Base-by-base conservation (phyloP, 2,888 invertebrate species). In the Tetramorium bicarinatum region DNA sequence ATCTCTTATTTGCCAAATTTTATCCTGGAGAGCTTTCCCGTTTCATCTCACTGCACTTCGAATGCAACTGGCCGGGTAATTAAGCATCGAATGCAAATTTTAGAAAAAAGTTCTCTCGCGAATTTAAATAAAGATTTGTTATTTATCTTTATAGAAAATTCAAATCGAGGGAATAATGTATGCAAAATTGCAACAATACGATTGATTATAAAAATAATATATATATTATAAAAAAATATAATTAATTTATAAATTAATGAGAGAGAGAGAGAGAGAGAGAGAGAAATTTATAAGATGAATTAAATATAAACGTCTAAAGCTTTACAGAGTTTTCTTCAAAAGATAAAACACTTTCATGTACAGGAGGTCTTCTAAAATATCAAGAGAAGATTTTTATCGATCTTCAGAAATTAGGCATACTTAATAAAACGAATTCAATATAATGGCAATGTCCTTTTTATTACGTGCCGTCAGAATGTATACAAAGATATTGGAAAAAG, bases 391-490 rank as follows among this genome's bases (percentile, higher is more conserved):
- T 9, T 54, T 41, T 67, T 67, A 77, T 77, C 6, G 29, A 77
- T 67, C 54, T 77, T 67, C 1, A 29, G 2, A 9, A 66, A 77
- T 67, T 54, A 77, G 11, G 59, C n/a, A 13, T n/a, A 13, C 18
- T 76, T 44, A 77, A 66, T 47, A 76, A 66, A 29, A 4, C 29
- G 13, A 54, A 67, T 77, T 9, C 29, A 41, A 67, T 62, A 64
- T 0, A 76, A n/a, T 13, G 8, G 1, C n/a, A 44, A 18, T 6
- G 9, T 52, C 11, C 54, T 54, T 4, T 67, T 41, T 44, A 77
- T 47, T 44, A n/a, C 1, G 13, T 29, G 7, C 13, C 6, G n/a
- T 2, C 9, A 77, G 41, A 66, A 52, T 3, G 21, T 61, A 38
- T 11, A 47, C n/a, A 61, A 52, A 47, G 6, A 38, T 18, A 25